Base-by-base conservation (phyloP, 2,888 invertebrate genomes). In the Epirrita christyi region DNA sequence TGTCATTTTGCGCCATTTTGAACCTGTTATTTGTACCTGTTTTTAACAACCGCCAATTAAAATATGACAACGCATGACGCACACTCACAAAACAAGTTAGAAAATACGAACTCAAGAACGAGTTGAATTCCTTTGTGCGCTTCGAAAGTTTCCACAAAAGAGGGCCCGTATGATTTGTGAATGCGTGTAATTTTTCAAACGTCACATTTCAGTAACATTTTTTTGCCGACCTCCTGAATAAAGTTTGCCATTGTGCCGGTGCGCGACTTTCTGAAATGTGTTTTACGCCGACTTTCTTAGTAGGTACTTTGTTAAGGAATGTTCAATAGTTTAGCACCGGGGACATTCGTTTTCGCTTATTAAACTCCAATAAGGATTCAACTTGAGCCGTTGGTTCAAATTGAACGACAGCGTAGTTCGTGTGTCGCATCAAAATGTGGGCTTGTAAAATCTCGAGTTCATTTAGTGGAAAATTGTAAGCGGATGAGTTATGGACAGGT, bases 171-270 rank as follows among this genome's bases (percentile, higher is more conserved):
- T 88, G 89, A 90, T 90, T 91, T 90, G 87, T 90, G 90, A 88
- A 88, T 87, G 89, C 85, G 90, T 89, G 90, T 92, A 89, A 92
- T 92, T 91, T 92, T 88, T 92, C 90, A 91, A 85, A 89, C 85
- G 90, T 92, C 91, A 91, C 88, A 88, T 90, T 90, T 90, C 89
- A 86, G 85, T 85, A 83, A 85, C 85, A 81, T 78, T 83, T 85
- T n/a, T 82, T 66, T 83, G 78, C 80, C 83, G 75, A 83, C 80
- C 80, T 81, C 76, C 80, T 79, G 80, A 83, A 84, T 82, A 88
- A 91, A 91, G 80, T 91, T 91, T 69, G 72, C 86, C 75, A 86
- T 91, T 92, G 88, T 92, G 80, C 50, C 77, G 67, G 76, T 70
- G 75, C 15, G 76, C 74, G 86, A 88, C 86, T 89, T 88, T 86